These are phyloP conservation scores for Neodiprion fabricii DNA, from an alignment of 1,140 invertebrate species.

Conservation along the genomic window DNA sequence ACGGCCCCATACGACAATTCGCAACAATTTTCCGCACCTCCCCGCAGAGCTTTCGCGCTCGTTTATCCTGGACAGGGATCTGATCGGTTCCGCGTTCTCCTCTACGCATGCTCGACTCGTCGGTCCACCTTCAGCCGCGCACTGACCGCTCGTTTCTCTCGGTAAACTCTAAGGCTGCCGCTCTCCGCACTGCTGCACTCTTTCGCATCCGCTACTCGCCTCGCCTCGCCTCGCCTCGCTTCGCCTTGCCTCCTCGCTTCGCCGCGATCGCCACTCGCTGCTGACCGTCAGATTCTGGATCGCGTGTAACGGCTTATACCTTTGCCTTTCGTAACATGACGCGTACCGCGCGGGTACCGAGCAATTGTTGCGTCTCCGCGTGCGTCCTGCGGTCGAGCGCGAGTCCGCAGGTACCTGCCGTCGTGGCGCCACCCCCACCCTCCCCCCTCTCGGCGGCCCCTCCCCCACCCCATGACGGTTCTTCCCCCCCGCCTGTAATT, in stretches of 20 bases:
- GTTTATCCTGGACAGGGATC: no score
- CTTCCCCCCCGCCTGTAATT: conserved; percentile 58
- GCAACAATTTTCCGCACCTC: no score
- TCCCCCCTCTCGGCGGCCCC: conserved; percentile 38
- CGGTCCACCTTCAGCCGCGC: conserved; percentile 31
- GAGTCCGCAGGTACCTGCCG: conserved; percentile 53
- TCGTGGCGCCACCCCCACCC: conserved; percentile 56
- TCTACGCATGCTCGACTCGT: conserved; percentile 41
- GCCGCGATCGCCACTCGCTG: no score
- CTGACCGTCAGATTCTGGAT: no score
- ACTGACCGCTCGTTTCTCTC: conserved; percentile 42
- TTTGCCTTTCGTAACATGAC: not conserved
- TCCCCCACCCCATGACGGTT: conserved; percentile 36
- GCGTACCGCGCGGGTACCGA: not conserved
- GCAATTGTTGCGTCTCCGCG: conserved; percentile 45
- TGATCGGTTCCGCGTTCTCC: no score
- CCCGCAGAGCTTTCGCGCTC: no score
- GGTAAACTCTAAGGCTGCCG: conserved; percentile 14
- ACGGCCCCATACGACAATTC: no score
- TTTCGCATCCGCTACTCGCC: conserved; percentile 10
- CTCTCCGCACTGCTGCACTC: conserved; percentile 28
- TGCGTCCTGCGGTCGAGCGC: conserved; percentile 53
- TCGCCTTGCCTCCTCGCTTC: no score
- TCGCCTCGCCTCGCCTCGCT: conserved; percentile 3
- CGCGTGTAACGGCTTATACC: no score